Percentiles rank a stretch among this genome's conserved stretches.
Conservation (phyloP, 1,140 invertebrate genomes). For the Bombus affinis region DNA sequence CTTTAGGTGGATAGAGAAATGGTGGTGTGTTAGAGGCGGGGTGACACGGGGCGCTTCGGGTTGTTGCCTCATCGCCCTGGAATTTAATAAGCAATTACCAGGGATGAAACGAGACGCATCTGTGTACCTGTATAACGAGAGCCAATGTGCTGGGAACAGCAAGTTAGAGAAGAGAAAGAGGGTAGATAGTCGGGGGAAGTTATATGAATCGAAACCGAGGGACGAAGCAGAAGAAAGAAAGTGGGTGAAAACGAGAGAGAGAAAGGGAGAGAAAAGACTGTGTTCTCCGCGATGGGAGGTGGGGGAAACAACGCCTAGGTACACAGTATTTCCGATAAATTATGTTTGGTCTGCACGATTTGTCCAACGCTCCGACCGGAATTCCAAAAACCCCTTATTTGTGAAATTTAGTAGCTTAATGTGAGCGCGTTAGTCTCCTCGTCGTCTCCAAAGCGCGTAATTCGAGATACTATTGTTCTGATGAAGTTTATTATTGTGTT, state of each 20-base stretch:
- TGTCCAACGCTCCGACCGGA: constrained; percentile 7
- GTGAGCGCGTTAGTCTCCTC: neutral
- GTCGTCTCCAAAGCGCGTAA: neutral
- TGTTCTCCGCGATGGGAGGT: neutral
- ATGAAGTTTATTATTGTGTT: constrained; percentile 1
- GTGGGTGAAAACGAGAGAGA: neutral
- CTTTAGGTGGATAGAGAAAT: constrained; percentile 63
- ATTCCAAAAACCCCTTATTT: neutral
- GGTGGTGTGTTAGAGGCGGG: constrained; percentile 25
- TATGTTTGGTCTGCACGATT: constrained; percentile 65
- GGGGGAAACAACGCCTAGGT: constrained; percentile 44
- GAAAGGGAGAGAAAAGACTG: neutral
- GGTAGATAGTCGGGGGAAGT: neutral
- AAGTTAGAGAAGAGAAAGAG: constrained; percentile 9
- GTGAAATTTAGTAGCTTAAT: neutral
- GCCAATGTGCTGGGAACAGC: constrained; percentile 15
- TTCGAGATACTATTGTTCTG: neutral
- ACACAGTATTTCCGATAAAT: constrained; percentile 75
- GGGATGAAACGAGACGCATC: constrained; percentile 77
- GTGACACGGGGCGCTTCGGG: constrained; percentile 17
- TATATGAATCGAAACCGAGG: constrained; percentile 40
- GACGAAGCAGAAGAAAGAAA: constrained; percentile 28
- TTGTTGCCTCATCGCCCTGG: constrained; percentile 68
- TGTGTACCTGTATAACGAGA: constrained; percentile 74
- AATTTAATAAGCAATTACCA: constrained; percentile 79